A percentile compares a stretch with the other conserved stretches of the same genome.
Conservation (phyloP, 2,113 vertebrate species). For the Dipodomys stephensi region DNA sequence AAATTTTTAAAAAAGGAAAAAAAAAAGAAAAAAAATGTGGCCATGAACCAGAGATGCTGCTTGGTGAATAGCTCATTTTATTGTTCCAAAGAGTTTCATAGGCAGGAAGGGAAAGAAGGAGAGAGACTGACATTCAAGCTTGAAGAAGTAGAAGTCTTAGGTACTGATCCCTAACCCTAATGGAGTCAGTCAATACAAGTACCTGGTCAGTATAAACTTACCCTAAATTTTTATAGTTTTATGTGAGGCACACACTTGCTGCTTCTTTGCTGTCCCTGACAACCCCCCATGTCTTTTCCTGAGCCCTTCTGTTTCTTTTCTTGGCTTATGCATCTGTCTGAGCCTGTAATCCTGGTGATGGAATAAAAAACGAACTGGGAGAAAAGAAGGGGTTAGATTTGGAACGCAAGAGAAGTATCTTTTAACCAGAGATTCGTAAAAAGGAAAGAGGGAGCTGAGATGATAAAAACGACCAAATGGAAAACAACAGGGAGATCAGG, state of each 20-base stretch:
- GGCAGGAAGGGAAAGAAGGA: background rate
- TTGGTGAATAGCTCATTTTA: background rate
- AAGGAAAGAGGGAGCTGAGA: background rate
- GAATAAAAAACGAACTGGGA: background rate
- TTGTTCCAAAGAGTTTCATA: background rate
- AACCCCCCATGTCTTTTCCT: background rate
- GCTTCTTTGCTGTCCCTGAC: background rate
- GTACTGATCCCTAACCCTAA: background rate
- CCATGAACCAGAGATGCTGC: background rate
- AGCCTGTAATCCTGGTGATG: background rate
- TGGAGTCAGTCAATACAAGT: background rate
- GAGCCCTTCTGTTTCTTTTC: background rate
- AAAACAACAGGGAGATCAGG: too few species aligned
- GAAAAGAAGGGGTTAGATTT: background rate
- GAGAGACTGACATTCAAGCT: background rate
- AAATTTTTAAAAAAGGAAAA: too few species aligned
- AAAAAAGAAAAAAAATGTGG: too few species aligned
- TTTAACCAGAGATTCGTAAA: background rate
- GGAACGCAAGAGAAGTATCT: background rate
- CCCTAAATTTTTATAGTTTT: background rate
- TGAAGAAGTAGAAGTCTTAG: background rate
- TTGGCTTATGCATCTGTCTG: background rate
- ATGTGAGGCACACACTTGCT: too few species aligned
- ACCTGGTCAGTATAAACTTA: background rate
- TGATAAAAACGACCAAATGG: background rate